These are phyloP conservation scores for Smithornis capensis DNA, from an alignment of 2,113 vertebrate species.

Conservation along the genomic window DNA sequence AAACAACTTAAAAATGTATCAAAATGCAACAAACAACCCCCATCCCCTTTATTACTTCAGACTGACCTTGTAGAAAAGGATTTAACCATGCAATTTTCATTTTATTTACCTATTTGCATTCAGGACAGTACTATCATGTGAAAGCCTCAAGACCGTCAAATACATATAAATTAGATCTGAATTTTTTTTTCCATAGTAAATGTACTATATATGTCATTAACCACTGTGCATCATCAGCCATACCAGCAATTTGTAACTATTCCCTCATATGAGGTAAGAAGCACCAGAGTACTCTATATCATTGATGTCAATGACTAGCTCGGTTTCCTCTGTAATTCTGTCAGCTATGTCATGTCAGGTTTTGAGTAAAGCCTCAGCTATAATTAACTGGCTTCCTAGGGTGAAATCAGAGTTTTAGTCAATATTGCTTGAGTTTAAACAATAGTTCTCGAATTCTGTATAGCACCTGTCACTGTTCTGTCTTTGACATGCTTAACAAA, in stretches of 20 bases:
- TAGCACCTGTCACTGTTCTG: not conserved
- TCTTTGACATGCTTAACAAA: not conserved
- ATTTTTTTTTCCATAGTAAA: not conserved
- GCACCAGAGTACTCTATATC: not conserved
- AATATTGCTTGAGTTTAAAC: constrained; percentile 30
- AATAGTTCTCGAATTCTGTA: not conserved
- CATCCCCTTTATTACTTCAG: not conserved
- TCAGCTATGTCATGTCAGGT: not conserved
- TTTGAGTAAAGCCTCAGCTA: not conserved
- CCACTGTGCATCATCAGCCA: not conserved
- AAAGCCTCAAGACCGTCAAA: not conserved
- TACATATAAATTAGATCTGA: not conserved
- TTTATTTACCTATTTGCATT: not conserved
- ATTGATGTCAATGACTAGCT: not conserved
- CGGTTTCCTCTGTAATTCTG: not conserved
- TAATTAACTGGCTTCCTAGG: constrained; percentile 21
- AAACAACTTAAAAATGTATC: not conserved
- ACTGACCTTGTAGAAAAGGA: not conserved
- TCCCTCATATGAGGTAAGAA: not conserved
- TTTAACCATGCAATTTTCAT: not conserved
- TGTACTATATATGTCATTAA: not conserved
- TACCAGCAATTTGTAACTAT: not conserved
- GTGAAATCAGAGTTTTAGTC: constrained; percentile 32
- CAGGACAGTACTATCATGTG: not conserved
- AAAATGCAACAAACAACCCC: not conserved